phyloP scores from a whole-genome alignment of 2,888 invertebrate genomes.

The Andrena camellia region DNA sequence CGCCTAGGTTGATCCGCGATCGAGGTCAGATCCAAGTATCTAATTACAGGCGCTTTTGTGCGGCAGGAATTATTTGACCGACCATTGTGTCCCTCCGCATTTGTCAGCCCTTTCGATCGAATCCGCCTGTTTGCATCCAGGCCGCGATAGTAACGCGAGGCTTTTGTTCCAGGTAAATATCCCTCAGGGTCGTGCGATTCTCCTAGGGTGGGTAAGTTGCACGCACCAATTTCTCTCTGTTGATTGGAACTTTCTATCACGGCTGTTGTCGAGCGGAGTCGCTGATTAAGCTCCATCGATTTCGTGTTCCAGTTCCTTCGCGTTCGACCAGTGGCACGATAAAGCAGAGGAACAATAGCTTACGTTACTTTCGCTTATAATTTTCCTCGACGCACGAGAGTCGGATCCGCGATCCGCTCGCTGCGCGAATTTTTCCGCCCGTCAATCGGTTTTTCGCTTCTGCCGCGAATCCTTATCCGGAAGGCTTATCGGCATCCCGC shows the following conservation, averaged over 20 bases:
- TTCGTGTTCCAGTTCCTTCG: not conserved
- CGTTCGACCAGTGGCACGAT: not conserved
- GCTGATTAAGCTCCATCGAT: no score
- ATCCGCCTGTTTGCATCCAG: conserved; percentile 38
- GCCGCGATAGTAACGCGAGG: conserved; percentile 28
- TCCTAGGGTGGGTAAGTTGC: conserved; percentile 49
- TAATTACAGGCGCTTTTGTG: conserved; percentile 41
- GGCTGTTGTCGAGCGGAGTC: no score
- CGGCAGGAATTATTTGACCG: conserved; percentile 24
- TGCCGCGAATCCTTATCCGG: not conserved
- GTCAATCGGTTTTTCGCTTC: conserved; percentile 1
- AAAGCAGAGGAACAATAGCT: not conserved
- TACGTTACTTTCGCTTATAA: not conserved
- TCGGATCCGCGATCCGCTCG: not conserved
- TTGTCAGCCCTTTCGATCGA: conserved; percentile 44
- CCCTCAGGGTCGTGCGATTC: not conserved
- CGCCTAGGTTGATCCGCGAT: no score
- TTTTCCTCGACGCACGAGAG: not conserved
- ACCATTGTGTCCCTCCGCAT: conserved; percentile 34
- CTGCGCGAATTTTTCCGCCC: not conserved
- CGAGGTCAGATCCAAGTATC: not conserved
- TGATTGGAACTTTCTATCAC: no score
- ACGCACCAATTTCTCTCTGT: conserved; percentile 8
- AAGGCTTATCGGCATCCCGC: conserved; percentile 21
- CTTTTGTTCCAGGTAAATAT: conserved; percentile 70